Base-by-base conservation (phyloP, 2,797 vertebrate genomes). In the Lophius americanus region DNA sequence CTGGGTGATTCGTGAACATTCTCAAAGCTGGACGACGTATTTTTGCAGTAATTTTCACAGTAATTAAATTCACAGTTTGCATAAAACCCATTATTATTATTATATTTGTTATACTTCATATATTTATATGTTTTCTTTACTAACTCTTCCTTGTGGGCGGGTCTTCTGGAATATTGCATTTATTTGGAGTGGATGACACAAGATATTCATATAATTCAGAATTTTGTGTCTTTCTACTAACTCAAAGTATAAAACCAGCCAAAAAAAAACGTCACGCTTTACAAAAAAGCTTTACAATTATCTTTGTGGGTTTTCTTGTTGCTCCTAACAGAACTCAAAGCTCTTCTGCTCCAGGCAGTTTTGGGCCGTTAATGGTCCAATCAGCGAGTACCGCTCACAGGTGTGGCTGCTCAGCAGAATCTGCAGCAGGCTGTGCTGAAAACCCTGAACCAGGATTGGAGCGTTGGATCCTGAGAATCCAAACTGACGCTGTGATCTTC, bases 351-450 rank as follows among this genome's bases (percentile, higher is more conserved):
- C 47, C 49, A 47, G 8, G 32, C 43, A 51, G 37, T 61, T 39
- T 39, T 10, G 6, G 57, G 46, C n/a, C 62, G 56, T 13, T 73
- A 75, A 81, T 80, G 1, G 73, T 54, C 64, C 64, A 58, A 83
- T 90, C 58, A 84, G 70, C 53, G n/a, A 6, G 14, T 43, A 51
- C 73, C 56, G 60, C 12, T 43, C 67, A 43, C 89, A 92, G 88
- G 76, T 90, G 89, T 63, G 85, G 60, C 65, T 76, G 57, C 60
- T 88, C 48, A 77, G 51, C 67, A 68, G 70, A 81, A 85, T 75
- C 33, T 66, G 48, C 2, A 58, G 64, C 83, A 85, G 76, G 76
- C 59, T 78, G 59, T 54, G 46, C 65, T 32, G 9, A 12, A 52
- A 32, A n/a, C 23, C 63, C 35, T 51, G 72, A 75, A 74, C 69